A percentile compares a stretch with the other conserved stretches of the same genome.
Conservation (phyloP, 1,140 invertebrate genomes). For the Acarapis woodi region DNA sequence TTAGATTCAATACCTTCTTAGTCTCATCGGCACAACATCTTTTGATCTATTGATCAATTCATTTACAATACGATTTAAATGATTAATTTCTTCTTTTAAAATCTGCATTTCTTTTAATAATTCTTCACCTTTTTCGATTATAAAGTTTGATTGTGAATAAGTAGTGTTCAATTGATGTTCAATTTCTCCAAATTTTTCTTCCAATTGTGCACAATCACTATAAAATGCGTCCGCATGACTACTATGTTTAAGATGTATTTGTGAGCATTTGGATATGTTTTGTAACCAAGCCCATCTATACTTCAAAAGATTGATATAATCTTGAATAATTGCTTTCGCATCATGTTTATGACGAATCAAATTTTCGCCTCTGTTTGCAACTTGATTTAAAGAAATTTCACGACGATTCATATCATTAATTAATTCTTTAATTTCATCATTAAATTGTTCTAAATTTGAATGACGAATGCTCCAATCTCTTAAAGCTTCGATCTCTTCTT, state of each 20-base stretch:
- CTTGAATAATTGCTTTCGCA: conserved; percentile 70
- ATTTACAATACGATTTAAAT: conserved; percentile 49
- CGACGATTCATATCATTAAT: conserved; percentile 82
- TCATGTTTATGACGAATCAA: conserved; percentile 79
- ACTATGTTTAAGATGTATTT: conserved; percentile 72
- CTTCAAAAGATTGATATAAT: conserved; percentile 46
- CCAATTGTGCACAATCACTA: conserved; percentile 53
- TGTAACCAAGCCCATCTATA: conserved; percentile 91
- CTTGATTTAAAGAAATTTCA: conserved; percentile 77
- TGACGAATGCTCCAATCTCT: conserved; percentile 88
- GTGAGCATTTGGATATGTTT: conserved; percentile 73
- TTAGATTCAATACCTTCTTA: too few species aligned
- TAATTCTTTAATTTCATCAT: conserved; percentile 81
- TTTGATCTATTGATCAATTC: conserved; percentile 44
- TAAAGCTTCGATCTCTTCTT: conserved; percentile 71
- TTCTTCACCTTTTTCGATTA: conserved; percentile 67
- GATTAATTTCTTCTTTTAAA: conserved; percentile 58
- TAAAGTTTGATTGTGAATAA: conserved; percentile 75
- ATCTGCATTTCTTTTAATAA: conserved; percentile 77
- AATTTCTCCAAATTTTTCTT: conserved; percentile 63
- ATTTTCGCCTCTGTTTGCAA: conserved; percentile 75
- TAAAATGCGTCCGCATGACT: conserved; percentile 70
- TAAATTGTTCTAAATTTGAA: conserved; percentile 59
- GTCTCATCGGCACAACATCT: conserved; percentile 62
- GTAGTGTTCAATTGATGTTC: conserved; percentile 68